Evolutionary conservation across 92 coral and sea anemone genomes (phyloP).

Genomic region (Actinernus sp.): DNA sequence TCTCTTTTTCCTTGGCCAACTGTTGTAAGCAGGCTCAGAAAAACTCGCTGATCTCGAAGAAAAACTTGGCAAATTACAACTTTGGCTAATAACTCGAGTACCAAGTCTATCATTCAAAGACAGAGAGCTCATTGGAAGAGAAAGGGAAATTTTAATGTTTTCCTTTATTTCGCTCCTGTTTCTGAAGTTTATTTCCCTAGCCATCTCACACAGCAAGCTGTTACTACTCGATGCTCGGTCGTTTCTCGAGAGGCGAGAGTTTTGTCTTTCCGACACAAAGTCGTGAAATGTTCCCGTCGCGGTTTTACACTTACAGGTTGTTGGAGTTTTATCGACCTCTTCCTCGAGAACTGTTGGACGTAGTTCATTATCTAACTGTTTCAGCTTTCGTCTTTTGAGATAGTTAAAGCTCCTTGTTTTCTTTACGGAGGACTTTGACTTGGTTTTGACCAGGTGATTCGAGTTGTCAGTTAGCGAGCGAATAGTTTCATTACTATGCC

Average conservation of each 20-base stretch:
- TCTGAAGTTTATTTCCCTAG: constrained; percentile 63
- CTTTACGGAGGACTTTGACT: constrained; percentile 44
- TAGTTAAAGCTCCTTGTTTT: constrained; percentile 71
- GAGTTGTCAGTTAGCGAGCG: constrained; percentile 1
- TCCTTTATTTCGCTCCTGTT: constrained; percentile 27
- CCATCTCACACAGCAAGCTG: constrained; percentile 69
- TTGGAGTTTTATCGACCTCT: not conserved
- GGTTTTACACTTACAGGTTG: constrained; percentile 51
- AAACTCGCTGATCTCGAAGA: constrained; percentile 30
- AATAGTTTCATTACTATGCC: no score
- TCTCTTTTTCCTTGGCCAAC: constrained; percentile 83
- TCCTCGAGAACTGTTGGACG: constrained; percentile 28
- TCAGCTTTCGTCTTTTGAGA: constrained; percentile 63
- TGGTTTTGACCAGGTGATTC: constrained; percentile 19
- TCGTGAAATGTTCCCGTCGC: constrained; percentile 97
- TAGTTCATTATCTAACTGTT: constrained; percentile 27
- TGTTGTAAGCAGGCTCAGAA: constrained; percentile 62
- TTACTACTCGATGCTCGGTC: constrained; percentile 27
- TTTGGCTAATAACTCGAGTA: not conserved
- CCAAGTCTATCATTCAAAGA: constrained; percentile 14
- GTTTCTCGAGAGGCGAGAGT: constrained; percentile 9
- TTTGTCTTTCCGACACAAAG: constrained; percentile 63
- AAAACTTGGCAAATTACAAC: constrained; percentile 7
- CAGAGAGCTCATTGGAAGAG: constrained; percentile 32
- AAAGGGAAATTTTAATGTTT: constrained; percentile 35